Base-by-base conservation (phyloP, 2,797 vertebrate genomes). In the Orestias chungarensis region DNA sequence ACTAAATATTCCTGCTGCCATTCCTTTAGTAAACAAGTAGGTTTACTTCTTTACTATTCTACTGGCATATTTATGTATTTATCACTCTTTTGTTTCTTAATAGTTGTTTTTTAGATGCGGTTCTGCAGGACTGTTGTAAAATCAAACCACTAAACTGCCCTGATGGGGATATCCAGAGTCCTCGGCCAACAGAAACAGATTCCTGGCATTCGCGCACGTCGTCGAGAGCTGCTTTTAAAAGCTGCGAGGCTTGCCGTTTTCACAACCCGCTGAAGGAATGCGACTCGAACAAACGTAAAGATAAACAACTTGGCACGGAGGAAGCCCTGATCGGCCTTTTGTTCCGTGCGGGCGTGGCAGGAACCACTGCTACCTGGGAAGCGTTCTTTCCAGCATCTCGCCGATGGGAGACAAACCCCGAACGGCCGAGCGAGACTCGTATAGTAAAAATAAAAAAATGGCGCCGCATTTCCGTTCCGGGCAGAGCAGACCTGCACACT, bases 391-490 rank as follows among this genome's bases (percentile, higher is more conserved):
- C 3, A 12, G 50, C 1, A 25, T 73, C 14, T 2, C n/a, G 0
- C 6, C 12, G 35, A 2, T 6, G 38, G 71, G 33, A 12, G 46
- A 33, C 14, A 12, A 47, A 25, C 8, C 67, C 0, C n/a, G n/a
- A n/a, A 66, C 0, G 9, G 2, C 7, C 5, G 10, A 66, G 9
- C 2, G 6, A 7, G 33, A 59, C 57, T 61, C 57, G 29, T n/a
- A n/a, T n/a, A n/a, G n/a, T n/a, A n/a, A n/a, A n/a, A n/a, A n/a
- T n/a, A n/a, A n/a, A 3, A 10, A 27, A 43, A 17, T 59, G 29
- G 38, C 52, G 23, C 31, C 25, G 18, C 8, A 78, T 73, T 84
- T 85, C 80, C 70, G n/a, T 83, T 73, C 27, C 43, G 0, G 55
- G 47, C 70, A 76, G 0, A 71, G 6, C 14, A 4, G 25, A 1